A percentile compares a stretch with the other conserved stretches of the same genome.
These are phyloP conservation scores for Panorpa germanica DNA, from an alignment of 2,888 invertebrate species.

Conservation along the genomic window DNA sequence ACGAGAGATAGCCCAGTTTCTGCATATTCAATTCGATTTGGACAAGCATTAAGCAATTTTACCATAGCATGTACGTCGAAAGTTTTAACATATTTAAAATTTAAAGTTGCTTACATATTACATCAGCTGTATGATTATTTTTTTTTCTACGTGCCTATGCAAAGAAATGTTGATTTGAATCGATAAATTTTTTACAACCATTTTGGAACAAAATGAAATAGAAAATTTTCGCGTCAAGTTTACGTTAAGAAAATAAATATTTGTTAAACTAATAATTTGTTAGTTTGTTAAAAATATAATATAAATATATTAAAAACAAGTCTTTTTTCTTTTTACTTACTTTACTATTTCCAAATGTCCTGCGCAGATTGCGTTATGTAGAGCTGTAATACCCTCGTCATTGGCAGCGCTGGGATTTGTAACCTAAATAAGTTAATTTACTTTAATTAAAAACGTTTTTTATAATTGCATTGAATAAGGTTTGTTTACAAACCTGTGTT, in stretches of 20 bases:
- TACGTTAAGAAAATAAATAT: not conserved
- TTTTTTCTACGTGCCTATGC: no score
- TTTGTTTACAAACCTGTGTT: slow-evolving; percentile 40
- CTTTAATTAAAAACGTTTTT: slow-evolving; percentile 4
- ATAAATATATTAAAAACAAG: slow-evolving; percentile 2
- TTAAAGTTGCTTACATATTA: no score
- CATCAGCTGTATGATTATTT: no score
- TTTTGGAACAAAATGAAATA: no score
- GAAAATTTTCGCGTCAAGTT: no score
- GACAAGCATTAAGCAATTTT: no score
- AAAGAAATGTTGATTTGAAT: no score
- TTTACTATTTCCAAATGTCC: slow-evolving; percentile 97
- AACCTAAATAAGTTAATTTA: slow-evolving; percentile 31
- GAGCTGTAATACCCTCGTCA: slow-evolving; percentile 97
- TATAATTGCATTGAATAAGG: not conserved
- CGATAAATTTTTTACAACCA: no score
- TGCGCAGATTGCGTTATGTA: slow-evolving; percentile 99
- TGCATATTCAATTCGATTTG: no score
- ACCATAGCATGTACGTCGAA: no score
- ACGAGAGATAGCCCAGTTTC: no score
- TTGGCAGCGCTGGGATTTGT: slow-evolving; percentile 93
- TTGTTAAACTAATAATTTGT: not conserved
- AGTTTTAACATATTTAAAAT: no score
- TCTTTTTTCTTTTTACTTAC: slow-evolving; percentile 23
- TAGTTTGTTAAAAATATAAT: slow-evolving; percentile 1